These are phyloP conservation scores for Rhopalosiphum maidis DNA, from an alignment of 1,140 invertebrate species.

Conservation along the genomic window DNA sequence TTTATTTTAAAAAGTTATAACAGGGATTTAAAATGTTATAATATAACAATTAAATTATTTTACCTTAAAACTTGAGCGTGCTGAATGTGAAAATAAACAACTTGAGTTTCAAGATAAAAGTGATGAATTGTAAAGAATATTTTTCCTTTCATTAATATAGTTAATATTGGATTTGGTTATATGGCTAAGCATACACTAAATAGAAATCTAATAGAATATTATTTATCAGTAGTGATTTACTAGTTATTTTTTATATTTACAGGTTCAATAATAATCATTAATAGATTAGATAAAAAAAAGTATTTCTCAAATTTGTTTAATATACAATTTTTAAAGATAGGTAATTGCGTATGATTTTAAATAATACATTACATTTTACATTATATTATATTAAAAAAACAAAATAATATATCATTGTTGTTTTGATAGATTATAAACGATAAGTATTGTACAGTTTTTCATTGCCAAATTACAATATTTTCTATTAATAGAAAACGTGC, in stretches of 20 bases:
- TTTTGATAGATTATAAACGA: neutral
- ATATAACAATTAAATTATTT: neutral
- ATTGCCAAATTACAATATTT: neutral
- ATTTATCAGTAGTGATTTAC: neutral
- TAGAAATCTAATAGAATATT: neutral
- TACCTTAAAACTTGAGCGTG: neutral
- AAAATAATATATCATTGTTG: neutral
- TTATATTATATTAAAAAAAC: neutral
- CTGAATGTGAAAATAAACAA: neutral
- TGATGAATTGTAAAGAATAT: neutral
- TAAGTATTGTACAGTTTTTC: neutral
- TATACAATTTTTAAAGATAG: neutral
- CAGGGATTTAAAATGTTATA: neutral
- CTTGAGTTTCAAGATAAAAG: neutral
- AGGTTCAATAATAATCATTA: neutral
- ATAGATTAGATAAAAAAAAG: neutral
- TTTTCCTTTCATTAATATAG: neutral
- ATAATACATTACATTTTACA: too few relatives aligned
- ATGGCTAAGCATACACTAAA: neutral
- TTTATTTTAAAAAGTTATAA: too few relatives aligned
- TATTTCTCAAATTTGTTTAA: neutral
- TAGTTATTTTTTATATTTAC: neutral
- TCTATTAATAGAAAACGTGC: neutral
- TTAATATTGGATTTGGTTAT: neutral
- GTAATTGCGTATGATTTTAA: neutral